These are phyloP conservation scores for Sphaeridia pumilis DNA, from an alignment of 2,888 invertebrate species.

Conservation along the genomic window DNA sequence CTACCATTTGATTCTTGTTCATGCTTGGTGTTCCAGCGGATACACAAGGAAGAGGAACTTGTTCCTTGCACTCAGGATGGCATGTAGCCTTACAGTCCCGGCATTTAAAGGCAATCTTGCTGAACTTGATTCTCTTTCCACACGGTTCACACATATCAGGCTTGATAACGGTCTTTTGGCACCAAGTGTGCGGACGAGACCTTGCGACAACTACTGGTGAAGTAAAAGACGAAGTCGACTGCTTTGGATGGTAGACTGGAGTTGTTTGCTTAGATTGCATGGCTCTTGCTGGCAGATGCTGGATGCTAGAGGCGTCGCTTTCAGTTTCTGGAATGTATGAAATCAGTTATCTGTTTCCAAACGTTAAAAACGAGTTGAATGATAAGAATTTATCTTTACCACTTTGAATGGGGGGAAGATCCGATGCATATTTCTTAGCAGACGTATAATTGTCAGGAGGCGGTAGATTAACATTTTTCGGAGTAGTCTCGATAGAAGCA, in stretches of 20 bases:
- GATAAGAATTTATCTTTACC: too few species aligned
- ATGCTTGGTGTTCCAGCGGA: slow-evolving; percentile 57
- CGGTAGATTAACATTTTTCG: slow-evolving; percentile 35
- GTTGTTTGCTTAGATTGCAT: slow-evolving; percentile 1
- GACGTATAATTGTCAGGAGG: slow-evolving; percentile 11
- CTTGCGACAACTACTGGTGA: slow-evolving; percentile 17
- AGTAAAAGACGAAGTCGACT: slow-evolving; percentile 5
- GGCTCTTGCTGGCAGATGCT: too few species aligned
- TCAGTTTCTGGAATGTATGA: slow-evolving; percentile 8
- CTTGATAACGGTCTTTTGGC: slow-evolving; percentile 63
- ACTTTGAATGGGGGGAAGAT: slow-evolving; percentile 1
- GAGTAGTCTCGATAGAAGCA: slow-evolving; percentile 56
- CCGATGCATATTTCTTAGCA: background rate
- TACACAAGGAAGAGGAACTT: slow-evolving; percentile 76
- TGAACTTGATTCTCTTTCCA: slow-evolving; percentile 72
- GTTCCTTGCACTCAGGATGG: slow-evolving; percentile 71
- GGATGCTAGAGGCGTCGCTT: background rate
- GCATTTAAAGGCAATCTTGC: slow-evolving; percentile 69
- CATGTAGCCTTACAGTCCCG: slow-evolving; percentile 70
- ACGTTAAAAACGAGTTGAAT: too few species aligned
- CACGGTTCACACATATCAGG: slow-evolving; percentile 68
- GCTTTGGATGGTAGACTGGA: slow-evolving; percentile 1
- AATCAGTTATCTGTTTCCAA: background rate
- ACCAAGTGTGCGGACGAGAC: slow-evolving; percentile 52
- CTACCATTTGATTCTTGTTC: slow-evolving; percentile 47